These are phyloP conservation scores for Aromia moschata DNA, from an alignment of 2,888 invertebrate species.

Conservation along the genomic window DNA sequence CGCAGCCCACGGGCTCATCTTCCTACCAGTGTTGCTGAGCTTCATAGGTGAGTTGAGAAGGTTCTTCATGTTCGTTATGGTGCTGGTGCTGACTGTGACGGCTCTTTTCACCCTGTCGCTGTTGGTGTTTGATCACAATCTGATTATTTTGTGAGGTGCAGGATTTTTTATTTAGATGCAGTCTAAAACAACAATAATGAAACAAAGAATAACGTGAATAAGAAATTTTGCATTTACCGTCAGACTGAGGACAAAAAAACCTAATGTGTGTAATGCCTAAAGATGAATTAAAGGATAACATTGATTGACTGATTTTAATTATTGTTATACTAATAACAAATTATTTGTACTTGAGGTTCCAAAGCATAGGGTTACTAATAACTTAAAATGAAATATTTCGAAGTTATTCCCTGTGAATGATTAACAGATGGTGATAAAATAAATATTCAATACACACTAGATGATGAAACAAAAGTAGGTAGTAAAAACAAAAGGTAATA, in stretches of 20 bases:
- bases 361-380: too few relatives aligned
- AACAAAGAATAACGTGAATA: neutral
- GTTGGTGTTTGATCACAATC: neutral
- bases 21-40: conserved; percentile 96
- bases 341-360: too few relatives aligned
- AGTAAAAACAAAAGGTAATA: too few relatives aligned
- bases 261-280: neutral
- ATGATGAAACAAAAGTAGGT: too few relatives aligned
- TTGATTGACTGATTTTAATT: too few relatives aligned
- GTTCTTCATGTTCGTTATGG: neutral
- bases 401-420: too few relatives aligned
- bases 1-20: conserved; percentile 96
- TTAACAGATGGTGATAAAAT: too few relatives aligned
- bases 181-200: neutral
- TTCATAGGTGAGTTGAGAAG: conserved; percentile 83
- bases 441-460: too few relatives aligned
- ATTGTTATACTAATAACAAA: too few relatives aligned
- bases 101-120: neutral
- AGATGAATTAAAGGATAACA: too few relatives aligned
- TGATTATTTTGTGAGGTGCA: neutral
- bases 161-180: neutral
- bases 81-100: conserved; percentile 1
- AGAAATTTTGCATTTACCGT: neutral
- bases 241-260: neutral
- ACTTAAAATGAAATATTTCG: too few relatives aligned